Base-by-base conservation (phyloP, 2,113 vertebrate species). In the Prietella phreatophila region DNA sequence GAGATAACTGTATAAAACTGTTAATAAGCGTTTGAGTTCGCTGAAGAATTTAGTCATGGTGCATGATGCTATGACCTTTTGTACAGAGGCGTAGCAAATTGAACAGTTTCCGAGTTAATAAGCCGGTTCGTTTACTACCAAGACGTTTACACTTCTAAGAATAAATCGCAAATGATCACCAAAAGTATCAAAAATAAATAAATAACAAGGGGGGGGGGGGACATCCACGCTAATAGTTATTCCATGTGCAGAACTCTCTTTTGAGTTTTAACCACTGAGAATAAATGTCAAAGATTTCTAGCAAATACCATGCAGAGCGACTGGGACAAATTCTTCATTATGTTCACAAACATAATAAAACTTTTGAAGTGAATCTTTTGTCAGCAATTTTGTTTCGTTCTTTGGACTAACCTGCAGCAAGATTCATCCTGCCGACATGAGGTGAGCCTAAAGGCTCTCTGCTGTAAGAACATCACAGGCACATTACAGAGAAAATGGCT, bases 401-500 rank as follows among this genome's bases (percentile, higher is more conserved):
- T 11, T 76, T 61, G 7, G 7, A 80, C 42, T 67, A 67, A 69
- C 19, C 50, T 50, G 36, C 13, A 9, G 15, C 25, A 73, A 60
- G n/a, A 81, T 80, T 36, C 58, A 33, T 42, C 65, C 30, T 25
- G 36, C 80, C 69, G 25, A 82, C 69, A 65, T n/a, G 67, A 82
- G 55, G 67, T 39, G 81, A 39, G 36, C 53, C 80, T 30, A 25
- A 58, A 61, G 33, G 69, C 42, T 25, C n/a, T 78, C 55, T 63
- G 81, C 25, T 84, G 56, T 53, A 47, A 61, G 86, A 83, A 82
- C 65, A 83, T 83, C 63, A 67, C 78, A 27, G 65, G n/a, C 30
- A 39, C 39, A 78, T 73, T 84, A 58, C 39, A 55, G 25, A 20
- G 71, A 63, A 88, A 84, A 75, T 50, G n/a, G 87, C n/a, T 88